These are phyloP conservation scores for Mesoligia furuncula DNA, from an alignment of 2,888 invertebrate genomes.

Conservation along the genomic window DNA sequence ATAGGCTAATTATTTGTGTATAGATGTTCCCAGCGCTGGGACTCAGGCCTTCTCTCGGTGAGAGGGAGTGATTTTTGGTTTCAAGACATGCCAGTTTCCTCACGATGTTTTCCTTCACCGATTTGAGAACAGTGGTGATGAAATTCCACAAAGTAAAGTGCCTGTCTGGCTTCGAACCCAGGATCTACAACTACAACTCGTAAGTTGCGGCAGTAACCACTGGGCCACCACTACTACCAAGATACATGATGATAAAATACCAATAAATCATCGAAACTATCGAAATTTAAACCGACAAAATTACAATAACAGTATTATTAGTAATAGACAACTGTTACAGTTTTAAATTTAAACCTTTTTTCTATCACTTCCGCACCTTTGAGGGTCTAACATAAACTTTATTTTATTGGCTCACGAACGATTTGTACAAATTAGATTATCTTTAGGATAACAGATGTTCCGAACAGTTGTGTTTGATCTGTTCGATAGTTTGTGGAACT, in stretches of 20 bases:
- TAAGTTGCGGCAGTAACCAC: no score
- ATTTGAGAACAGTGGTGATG: no score
- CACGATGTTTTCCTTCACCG: no score
- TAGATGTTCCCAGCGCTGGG: no score
- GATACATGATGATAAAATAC: not conserved
- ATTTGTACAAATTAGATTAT: slow-evolving; percentile 88
- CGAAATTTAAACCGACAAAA: slow-evolving; percentile 32
- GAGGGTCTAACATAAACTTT: slow-evolving; percentile 69
- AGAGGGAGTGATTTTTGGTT: no score
- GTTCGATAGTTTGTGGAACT: slow-evolving; percentile 44
- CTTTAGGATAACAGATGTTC: slow-evolving; percentile 73
- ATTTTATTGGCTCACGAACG: slow-evolving; percentile 80
- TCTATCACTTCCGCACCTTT: slow-evolving; percentile 65
- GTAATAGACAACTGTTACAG: slow-evolving; percentile 68
- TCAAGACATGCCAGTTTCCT: no score
- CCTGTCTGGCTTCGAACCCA: no score
- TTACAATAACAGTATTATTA: slow-evolving; percentile 53
- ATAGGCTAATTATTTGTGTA: no score
- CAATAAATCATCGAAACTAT: slow-evolving; percentile 36
- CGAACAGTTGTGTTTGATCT: slow-evolving; percentile 72
- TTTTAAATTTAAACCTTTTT: slow-evolving; percentile 66
- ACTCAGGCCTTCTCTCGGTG: no score
- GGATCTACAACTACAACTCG: no score
- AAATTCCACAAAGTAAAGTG: no score
- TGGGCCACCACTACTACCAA: not conserved